Evolutionary conservation across 2,797 vertebrate genomes (phyloP).

Genomic region (Furcifer pardalis): DNA sequence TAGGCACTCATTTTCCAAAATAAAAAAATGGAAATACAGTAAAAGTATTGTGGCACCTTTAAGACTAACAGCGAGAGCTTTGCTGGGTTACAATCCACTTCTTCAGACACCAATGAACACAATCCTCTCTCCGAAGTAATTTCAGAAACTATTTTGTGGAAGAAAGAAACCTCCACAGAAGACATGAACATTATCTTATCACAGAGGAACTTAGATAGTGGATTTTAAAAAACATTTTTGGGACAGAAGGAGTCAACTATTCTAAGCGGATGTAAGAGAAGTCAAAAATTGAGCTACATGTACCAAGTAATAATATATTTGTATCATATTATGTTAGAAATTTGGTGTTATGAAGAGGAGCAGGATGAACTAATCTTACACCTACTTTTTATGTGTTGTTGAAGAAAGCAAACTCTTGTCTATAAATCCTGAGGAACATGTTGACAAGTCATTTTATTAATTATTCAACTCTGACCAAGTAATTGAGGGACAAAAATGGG

Average conservation of each 20-base stretch:
- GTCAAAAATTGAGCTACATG: not conserved
- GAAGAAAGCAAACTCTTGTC: not conserved
- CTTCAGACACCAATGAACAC: too few relatives aligned
- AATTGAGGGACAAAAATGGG: not conserved
- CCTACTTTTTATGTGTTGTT: not conserved
- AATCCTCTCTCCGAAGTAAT: too few relatives aligned
- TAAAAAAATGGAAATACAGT: too few relatives aligned
- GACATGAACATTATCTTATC: not conserved
- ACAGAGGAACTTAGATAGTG: not conserved
- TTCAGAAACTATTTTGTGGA: not conserved
- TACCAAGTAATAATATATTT: not conserved
- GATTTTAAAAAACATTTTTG: not conserved
- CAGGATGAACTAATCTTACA: not conserved
- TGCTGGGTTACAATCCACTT: too few relatives aligned
- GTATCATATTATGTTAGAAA: not conserved
- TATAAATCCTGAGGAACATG: not conserved
- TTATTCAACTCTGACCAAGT: not conserved
- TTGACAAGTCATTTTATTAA: not conserved
- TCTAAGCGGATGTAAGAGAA: not conserved
- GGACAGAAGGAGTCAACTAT: not conserved
- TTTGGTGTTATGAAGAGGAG: not conserved
- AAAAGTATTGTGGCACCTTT: too few relatives aligned
- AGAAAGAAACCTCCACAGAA: not conserved
- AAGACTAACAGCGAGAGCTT: too few relatives aligned
- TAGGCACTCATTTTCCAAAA: not conserved